Percentiles rank a stretch among this genome's conserved stretches.
phyloP scores from a whole-genome alignment of 2,888 invertebrate genomes.

The Sympetrum striolatum region DNA sequence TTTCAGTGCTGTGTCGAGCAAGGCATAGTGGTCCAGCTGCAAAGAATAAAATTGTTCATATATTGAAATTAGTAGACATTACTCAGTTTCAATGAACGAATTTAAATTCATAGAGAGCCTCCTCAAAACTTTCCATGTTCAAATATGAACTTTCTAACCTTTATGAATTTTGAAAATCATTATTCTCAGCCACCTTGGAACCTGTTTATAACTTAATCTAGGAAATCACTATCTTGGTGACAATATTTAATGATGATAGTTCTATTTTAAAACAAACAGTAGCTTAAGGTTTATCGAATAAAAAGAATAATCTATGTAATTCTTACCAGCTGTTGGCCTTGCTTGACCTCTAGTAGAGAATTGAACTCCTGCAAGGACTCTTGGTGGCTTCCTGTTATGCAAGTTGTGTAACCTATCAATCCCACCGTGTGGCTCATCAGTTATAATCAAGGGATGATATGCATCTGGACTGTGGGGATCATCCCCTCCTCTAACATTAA shows the following conservation, averaged over 20 bases:
- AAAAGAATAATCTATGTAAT: neutral
- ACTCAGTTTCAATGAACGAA: neutral
- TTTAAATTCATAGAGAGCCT: neutral
- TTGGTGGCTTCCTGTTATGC: conserved; percentile 70
- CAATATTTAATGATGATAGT: too few relatives aligned
- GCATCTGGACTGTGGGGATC: conserved; percentile 84
- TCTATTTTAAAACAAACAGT: neutral
- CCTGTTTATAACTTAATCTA: too few relatives aligned
- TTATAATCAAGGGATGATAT: conserved; percentile 90
- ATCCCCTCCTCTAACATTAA: conserved; percentile 78
- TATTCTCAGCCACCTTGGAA: too few relatives aligned
- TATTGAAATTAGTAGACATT: too few relatives aligned
- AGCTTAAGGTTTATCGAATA: neutral
- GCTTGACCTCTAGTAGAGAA: conserved; percentile 83
- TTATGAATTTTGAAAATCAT: too few relatives aligned
- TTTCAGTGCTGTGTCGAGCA: conserved; percentile 68
- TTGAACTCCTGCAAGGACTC: conserved; percentile 81
- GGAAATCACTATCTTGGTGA: too few relatives aligned
- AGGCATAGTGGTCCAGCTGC: conserved; percentile 81
- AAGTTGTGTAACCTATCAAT: conserved; percentile 72
- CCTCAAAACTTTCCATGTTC: neutral
- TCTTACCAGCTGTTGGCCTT: conserved; percentile 74
- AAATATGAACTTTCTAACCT: too few relatives aligned
- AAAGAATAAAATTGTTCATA: conserved; percentile 49
- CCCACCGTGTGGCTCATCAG: conserved; percentile 84